A percentile compares a stretch with the other conserved stretches of the same genome.
Conservation (phyloP, 2,113 vertebrate genomes). For the Cynocephalus volans region DNA sequence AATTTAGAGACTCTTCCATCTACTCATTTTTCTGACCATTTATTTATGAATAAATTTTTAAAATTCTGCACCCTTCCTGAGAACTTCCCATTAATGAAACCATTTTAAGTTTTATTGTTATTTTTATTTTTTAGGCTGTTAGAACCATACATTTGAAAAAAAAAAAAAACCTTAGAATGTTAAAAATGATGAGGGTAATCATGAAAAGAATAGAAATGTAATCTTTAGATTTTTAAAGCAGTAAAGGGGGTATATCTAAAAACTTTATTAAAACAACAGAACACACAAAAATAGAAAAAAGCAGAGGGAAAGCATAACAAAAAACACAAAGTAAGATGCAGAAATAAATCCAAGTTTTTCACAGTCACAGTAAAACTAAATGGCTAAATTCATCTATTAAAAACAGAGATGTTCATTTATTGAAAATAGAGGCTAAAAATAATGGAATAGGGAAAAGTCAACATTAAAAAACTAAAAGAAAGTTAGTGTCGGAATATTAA, state of each 20-base stretch:
- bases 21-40: not conserved
- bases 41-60: conserved; percentile 1
- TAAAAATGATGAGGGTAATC: not conserved
- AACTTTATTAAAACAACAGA: conserved; percentile 30
- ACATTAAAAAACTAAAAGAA: not conserved
- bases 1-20: not conserved
- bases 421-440: not conserved
- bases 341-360: not conserved
- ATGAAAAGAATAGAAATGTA: not conserved
- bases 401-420: not conserved
- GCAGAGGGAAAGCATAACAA: not conserved
- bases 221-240: conserved; percentile 27
- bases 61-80: not conserved
- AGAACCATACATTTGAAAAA: not conserved
- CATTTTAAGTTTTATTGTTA: not conserved
- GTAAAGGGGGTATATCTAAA: not conserved
- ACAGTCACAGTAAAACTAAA: not conserved
- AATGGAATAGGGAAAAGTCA: not conserved
- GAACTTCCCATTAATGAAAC: not conserved
- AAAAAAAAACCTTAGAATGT: not conserved
- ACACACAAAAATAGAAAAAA: not conserved
- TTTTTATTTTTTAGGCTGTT: conserved; percentile 10
- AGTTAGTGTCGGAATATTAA: not conserved
- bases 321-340: not conserved
- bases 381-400: not conserved